phyloP scores from a whole-genome alignment of 2,888 invertebrate species.

The Noctua comes region DNA sequence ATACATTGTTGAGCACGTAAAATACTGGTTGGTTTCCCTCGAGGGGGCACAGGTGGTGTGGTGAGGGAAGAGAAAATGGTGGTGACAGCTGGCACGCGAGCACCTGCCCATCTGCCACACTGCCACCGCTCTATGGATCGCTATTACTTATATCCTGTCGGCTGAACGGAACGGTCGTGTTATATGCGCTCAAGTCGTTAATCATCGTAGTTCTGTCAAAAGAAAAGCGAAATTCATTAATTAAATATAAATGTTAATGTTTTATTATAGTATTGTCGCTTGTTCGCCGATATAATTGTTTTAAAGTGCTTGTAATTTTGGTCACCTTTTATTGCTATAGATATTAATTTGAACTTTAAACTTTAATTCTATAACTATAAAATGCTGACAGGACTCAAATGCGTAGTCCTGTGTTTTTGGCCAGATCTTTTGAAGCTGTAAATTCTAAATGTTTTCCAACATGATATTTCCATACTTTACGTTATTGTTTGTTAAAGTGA shows the following conservation, averaged over 20 bases:
- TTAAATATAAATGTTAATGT: not conserved
- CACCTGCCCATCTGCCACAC: constrained; percentile 81
- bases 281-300: constrained; percentile 7
- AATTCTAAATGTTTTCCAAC: not conserved
- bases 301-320: constrained; percentile 2
- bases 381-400: not conserved
- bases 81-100: constrained; percentile 79
- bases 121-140: constrained; percentile 51
- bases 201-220: constrained; percentile 14
- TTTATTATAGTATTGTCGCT: not conserved
- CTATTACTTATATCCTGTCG: constrained; percentile 61
- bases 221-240: constrained; percentile 12
- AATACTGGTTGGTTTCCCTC: constrained; percentile 45
- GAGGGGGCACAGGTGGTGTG: constrained; percentile 67
- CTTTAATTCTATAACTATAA: not conserved
- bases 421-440: not conserved
- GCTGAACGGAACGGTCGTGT: constrained; percentile 27
- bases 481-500: not conserved
- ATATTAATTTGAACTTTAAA: not conserved
- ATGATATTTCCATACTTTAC: not conserved
- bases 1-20: constrained; percentile 31
- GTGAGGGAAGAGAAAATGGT: constrained; percentile 67
- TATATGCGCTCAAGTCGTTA: constrained; percentile 2
- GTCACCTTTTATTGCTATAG: not conserved
- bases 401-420: not conserved